phyloP scores from a whole-genome alignment of 2,888 invertebrate genomes.

The Ceramica pisi region DNA sequence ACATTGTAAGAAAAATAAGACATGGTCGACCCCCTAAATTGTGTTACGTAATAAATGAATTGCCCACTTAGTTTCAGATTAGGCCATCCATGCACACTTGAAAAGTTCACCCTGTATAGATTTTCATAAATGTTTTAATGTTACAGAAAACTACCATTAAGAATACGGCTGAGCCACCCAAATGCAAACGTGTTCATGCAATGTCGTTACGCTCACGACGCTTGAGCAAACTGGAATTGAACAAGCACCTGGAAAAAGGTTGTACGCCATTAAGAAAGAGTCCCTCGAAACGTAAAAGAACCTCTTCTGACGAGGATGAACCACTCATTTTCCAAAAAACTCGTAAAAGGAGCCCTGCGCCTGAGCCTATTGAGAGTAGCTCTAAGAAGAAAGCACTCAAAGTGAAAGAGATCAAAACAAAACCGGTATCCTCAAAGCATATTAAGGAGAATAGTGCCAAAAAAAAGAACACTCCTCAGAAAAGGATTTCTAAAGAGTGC shows the following conservation, averaged over 20 bases:
- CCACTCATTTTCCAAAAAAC: constrained; percentile 27
- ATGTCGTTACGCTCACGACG: constrained; percentile 26
- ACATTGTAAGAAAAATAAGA: no score
- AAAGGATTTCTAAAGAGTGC: neutral
- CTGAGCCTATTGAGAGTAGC: neutral
- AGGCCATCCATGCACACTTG: no score
- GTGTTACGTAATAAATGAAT: no score
- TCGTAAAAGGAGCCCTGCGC: neutral
- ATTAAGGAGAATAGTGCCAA: neutral
- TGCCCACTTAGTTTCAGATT: no score
- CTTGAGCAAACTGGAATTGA: neutral
- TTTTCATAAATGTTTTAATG: no score
- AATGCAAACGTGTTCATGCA: constrained; percentile 1
- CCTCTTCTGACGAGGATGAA: constrained; percentile 41
- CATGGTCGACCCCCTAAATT: no score
- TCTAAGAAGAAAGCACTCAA: no score
- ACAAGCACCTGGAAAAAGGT: neutral
- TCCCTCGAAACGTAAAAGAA: neutral
- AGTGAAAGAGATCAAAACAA: neutral
- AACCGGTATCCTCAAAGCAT: neutral
- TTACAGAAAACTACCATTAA: no score
- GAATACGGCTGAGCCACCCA: no score
- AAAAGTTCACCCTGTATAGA: no score
- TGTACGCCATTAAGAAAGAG: neutral
- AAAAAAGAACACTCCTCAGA: neutral